phyloP scores from a whole-genome alignment of 2,888 invertebrate genomes.

The Microctonus hyperodae region DNA sequence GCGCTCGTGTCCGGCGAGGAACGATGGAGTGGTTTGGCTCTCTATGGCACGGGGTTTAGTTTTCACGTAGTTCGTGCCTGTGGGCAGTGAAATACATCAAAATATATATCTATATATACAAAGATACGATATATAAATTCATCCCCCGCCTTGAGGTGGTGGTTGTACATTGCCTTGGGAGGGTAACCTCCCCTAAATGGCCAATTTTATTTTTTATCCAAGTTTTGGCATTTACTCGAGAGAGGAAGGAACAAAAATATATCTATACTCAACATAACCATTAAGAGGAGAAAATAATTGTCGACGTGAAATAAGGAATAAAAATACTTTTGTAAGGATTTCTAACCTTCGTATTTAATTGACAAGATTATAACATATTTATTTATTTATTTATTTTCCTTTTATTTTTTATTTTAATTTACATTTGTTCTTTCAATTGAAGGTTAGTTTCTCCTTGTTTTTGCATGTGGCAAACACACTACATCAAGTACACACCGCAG shows the following conservation, averaged over 20 bases:
- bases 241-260: too few species aligned
- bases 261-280: neutral
- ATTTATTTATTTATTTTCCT: neutral
- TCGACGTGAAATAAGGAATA: neutral
- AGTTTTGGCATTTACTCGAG: too few species aligned
- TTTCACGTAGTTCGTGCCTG: conserved; percentile 47
- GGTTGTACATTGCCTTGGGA: conserved; percentile 10
- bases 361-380: neutral
- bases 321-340: neutral
- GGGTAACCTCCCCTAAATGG: conserved; percentile 8
- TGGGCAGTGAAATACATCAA: conserved; percentile 33
- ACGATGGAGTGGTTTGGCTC: conserved; percentile 44
- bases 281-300: neutral
- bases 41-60: conserved; percentile 33
- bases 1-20: conserved; percentile 49
- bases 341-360: neutral
- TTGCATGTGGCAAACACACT: neutral
- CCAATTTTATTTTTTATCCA: neutral
- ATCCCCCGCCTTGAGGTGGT: conserved; percentile 1
- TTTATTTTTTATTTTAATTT: neutral
- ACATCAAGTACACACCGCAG: neutral
- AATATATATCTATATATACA: conserved; percentile 4
- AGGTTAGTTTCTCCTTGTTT: neutral
- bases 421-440: neutral
- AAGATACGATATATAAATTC: conserved; percentile 14